Conservation (phyloP, 53 echinoderm and acorn worm genomes). For the Luidia sarsii region DNA sequence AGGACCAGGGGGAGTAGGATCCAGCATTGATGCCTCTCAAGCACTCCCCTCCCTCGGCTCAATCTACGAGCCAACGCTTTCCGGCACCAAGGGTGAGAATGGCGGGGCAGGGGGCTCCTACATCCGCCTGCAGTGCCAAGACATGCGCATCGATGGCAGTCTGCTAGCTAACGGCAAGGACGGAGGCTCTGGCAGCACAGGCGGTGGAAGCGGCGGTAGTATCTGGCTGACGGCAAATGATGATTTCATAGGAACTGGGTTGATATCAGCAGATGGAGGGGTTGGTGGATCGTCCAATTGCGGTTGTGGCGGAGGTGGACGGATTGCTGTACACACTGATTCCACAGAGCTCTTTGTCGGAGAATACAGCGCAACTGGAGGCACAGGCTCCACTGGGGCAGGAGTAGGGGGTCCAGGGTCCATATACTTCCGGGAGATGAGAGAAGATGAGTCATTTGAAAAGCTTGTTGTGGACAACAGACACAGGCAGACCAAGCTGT, state of each 20-base stretch:
- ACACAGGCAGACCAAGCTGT: constrained; percentile 68
- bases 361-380: constrained; percentile 71
- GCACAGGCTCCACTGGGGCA: constrained; percentile 46
- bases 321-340: constrained; percentile 70
- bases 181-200: constrained; percentile 10
- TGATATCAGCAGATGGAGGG: constrained; percentile 73
- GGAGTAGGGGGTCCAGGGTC: constrained; percentile 91
- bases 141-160: constrained; percentile 71
- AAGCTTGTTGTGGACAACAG: constrained; percentile 78
- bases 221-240: constrained; percentile 55
- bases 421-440: constrained; percentile 58
- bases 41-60: constrained; percentile 79
- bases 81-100: constrained; percentile 67
- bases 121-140: constrained; percentile 57
- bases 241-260: constrained; percentile 65
- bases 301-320: constrained; percentile 90
- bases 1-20: constrained; percentile 81
- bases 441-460: constrained; percentile 43
- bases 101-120: constrained; percentile 75
- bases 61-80: constrained; percentile 62
- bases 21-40: constrained; percentile 3
- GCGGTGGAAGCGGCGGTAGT: constrained; percentile 89
- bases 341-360: constrained; percentile 57
- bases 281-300: constrained; percentile 41
- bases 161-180: constrained; percentile 64